Conservation (phyloP, 2,888 invertebrate species). For the Metallyticus violacea region DNA sequence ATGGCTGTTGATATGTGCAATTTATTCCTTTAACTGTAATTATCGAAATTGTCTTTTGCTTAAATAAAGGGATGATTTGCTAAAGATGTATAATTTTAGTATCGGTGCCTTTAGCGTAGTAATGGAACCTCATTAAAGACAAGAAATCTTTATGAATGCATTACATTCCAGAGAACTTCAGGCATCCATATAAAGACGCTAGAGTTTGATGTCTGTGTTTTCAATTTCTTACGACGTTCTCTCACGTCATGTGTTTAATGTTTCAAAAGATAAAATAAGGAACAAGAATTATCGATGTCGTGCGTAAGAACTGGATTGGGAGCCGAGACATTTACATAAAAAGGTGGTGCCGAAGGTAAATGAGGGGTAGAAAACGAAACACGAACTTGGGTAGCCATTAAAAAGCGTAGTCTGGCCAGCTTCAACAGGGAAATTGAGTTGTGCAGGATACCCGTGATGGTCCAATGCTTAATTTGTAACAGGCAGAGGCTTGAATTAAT, state of each 20-base stretch:
- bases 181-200: not conserved
- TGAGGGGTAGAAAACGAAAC: not conserved
- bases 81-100: not conserved
- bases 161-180: not conserved
- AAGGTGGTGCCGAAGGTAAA: not conserved
- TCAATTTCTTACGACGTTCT: not conserved
- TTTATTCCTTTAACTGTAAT: not conserved
- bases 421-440: not conserved
- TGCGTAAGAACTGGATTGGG: not conserved
- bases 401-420: not conserved
- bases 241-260: too few relatives aligned
- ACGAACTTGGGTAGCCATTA: too few relatives aligned
- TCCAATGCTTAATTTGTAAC: not conserved
- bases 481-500: not conserved
- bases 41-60: not conserved
- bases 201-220: not conserved
- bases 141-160: not conserved
- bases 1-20: not conserved
- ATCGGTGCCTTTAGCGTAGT: not conserved
- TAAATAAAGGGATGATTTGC: not conserved
- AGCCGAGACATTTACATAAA: not conserved
- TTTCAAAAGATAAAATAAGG: not conserved
- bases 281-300: not conserved
- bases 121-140: not conserved
- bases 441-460: not conserved